phyloP scores from a whole-genome alignment of 2,797 vertebrate species.

The Agapornis canus region DNA sequence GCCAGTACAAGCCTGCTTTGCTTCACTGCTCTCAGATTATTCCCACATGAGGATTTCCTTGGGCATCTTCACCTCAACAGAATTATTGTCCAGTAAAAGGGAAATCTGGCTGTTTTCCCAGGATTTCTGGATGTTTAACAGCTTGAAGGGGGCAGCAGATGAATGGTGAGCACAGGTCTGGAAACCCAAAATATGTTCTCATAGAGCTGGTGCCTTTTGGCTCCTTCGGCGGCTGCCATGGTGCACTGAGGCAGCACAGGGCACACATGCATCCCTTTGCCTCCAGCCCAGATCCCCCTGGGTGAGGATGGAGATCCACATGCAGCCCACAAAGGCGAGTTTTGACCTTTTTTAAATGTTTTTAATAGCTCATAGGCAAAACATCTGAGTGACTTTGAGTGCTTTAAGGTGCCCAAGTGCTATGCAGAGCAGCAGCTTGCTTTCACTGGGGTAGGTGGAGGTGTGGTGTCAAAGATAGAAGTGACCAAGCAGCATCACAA shows the following conservation, averaged over 20 bases:
- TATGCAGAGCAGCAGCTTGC: background rate
- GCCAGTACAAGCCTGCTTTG: background rate
- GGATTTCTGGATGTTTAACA: background rate
- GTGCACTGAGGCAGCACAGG: background rate
- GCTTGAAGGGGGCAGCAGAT: background rate
- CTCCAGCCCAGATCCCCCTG: background rate
- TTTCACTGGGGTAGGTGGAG: background rate
- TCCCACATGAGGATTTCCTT: background rate
- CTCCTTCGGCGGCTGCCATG: fast-evolving
- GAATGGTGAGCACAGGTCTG: background rate
- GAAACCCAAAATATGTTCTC: background rate
- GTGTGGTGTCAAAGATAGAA: fast-evolving
- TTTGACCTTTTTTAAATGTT: background rate
- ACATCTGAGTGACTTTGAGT: background rate
- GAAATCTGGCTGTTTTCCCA: background rate
- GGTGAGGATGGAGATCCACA: background rate
- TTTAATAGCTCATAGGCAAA: background rate
- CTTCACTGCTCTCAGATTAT: background rate
- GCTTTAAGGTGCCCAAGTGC: background rate
- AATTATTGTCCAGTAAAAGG: background rate
- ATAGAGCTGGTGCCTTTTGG: background rate
- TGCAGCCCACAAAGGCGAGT: background rate
- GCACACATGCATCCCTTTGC: background rate
- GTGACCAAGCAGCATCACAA: background rate
- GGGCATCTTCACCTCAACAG: background rate